Evolutionary conservation across 2,797 vertebrate genomes (phyloP).

Genomic region (Gallinago nigripennis): DNA sequence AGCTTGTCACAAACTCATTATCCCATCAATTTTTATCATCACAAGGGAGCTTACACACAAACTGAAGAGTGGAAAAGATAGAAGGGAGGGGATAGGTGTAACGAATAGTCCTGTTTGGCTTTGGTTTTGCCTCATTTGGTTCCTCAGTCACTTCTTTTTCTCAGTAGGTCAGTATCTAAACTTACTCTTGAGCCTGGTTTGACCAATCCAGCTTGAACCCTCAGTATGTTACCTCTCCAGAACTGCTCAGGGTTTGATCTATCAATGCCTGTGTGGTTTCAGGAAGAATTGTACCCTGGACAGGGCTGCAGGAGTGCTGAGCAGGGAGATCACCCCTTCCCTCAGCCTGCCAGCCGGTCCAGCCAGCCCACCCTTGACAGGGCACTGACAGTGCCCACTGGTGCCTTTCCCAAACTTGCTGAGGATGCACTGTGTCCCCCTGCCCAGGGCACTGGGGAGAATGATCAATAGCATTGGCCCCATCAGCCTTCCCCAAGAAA

Average conservation of each 20-base stretch:
- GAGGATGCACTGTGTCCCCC: not conserved
- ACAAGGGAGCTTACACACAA: not conserved
- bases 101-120: not conserved
- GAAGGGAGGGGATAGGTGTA: not conserved
- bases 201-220: not conserved
- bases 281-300: rapidly evolving
- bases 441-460: not conserved
- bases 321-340: rapidly evolving
- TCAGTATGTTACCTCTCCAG: not conserved
- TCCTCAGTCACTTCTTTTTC: not conserved
- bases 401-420: not conserved
- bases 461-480: rapidly evolving
- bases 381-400: rapidly evolving
- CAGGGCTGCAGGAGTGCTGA: not conserved
- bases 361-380: rapidly evolving
- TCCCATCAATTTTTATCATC: not conserved
- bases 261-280: not conserved
- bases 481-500: not conserved
- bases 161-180: not conserved
- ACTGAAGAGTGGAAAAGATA: not conserved
- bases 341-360: not conserved
- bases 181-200: not conserved
- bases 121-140: not conserved
- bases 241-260: not conserved
- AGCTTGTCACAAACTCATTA: not conserved